phyloP scores from a whole-genome alignment of 2,797 vertebrate genomes.

The Neostethus bicornis region DNA sequence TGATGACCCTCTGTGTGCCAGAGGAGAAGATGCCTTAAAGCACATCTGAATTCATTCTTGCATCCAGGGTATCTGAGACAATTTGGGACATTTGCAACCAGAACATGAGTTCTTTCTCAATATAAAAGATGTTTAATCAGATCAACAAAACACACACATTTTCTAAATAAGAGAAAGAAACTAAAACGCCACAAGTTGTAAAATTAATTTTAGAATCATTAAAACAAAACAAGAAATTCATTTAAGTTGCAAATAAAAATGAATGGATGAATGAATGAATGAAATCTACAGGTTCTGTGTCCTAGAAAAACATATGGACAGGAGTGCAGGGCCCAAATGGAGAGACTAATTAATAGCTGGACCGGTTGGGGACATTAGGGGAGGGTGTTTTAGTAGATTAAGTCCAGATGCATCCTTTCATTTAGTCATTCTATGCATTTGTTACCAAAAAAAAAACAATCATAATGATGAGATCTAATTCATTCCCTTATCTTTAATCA shows the following conservation, averaged over 20 bases:
- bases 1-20: conserved; percentile 34
- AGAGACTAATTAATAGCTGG: conserved; percentile 58
- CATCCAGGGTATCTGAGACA: conserved; percentile 14
- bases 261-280: no score
- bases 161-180: neutral
- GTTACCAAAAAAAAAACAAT: neutral
- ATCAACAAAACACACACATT: conserved; percentile 20
- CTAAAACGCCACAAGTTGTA: conserved; percentile 48
- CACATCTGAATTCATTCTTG: conserved; percentile 15
- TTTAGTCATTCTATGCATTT: neutral
- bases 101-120: neutral
- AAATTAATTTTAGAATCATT: conserved; percentile 9
- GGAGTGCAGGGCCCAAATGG: conserved; percentile 39
- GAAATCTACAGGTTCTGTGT: conserved; percentile 7
- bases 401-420: conserved; percentile 25
- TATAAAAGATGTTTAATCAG: neutral
- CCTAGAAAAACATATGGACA: neutral
- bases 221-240: neutral
- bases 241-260: no score
- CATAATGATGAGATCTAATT: neutral
- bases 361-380: conserved; percentile 10
- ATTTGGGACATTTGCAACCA: conserved; percentile 10
- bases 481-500: conserved; percentile 16
- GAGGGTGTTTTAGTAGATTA: conserved; percentile 36
- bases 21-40: conserved; percentile 6